phyloP scores from a whole-genome alignment of 2,888 invertebrate genomes.

The Drosophila rellima region DNA sequence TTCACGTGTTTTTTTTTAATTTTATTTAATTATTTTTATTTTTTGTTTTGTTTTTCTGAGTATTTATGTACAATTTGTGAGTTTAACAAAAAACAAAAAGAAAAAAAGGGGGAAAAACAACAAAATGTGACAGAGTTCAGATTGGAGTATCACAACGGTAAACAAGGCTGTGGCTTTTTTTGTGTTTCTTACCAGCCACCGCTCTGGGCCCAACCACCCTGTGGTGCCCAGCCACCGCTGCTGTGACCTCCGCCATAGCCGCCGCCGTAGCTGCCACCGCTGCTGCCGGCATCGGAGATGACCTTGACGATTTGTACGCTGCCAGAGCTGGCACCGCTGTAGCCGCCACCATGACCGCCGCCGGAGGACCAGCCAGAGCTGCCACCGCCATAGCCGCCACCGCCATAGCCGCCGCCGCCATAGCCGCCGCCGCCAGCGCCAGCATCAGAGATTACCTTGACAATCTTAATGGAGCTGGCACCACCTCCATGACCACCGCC shows the following conservation, averaged over 20 bases:
- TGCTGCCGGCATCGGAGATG: conserved; percentile 43
- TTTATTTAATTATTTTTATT: conserved; percentile 18
- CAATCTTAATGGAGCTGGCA: conserved; percentile 38
- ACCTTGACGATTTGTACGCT: conserved; percentile 47
- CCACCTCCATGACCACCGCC: conserved; percentile 47
- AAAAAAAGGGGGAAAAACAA: not conserved
- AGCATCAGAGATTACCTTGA: conserved; percentile 44
- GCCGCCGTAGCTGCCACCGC: conserved; percentile 41
- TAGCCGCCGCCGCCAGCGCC: conserved; percentile 45
- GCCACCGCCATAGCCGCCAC: conserved; percentile 22
- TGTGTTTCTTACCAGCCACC: conserved; percentile 59
- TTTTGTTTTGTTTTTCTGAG: conserved; percentile 40
- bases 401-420: conserved; percentile 43
- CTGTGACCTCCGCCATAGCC: conserved; percentile 38
- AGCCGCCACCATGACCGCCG: conserved; percentile 34
- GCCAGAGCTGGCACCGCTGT: conserved; percentile 41
- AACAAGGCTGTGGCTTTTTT: not conserved
- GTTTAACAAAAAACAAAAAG: conserved; percentile 27
- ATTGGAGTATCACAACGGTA: conserved; percentile 19
- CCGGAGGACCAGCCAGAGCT: conserved; percentile 33
- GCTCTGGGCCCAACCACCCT: conserved; percentile 63
- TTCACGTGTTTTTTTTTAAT: conserved; percentile 18
- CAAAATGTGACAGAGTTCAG: conserved; percentile 21
- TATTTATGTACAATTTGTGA: conserved; percentile 57
- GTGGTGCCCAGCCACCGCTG: conserved; percentile 64